A percentile compares a stretch with the other conserved stretches of the same genome.
Conservation (phyloP, 2,888 invertebrate genomes). For the Perizoma affinitatum region DNA sequence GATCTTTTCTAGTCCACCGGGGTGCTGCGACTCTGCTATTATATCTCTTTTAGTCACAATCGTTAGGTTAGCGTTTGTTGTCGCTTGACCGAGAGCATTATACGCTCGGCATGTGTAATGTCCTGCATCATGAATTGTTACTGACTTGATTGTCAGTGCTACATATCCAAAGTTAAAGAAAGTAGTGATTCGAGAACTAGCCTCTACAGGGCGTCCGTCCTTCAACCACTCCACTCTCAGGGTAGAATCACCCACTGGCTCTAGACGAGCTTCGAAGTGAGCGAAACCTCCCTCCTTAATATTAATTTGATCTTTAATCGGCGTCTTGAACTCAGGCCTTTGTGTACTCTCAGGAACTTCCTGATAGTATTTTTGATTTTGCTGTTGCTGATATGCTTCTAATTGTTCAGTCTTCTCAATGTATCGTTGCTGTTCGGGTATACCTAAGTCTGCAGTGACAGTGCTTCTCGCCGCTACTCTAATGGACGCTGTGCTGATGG, state of each 20-base stretch:
- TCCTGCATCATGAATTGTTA: constrained; percentile 95
- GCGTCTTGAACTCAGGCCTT: constrained; percentile 94
- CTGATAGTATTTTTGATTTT: constrained; percentile 91
- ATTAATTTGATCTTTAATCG: constrained; percentile 93
- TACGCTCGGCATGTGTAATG: constrained; percentile 94
- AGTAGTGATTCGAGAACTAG: constrained; percentile 95
- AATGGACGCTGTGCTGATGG: constrained; percentile 92
- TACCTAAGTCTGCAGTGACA: constrained; percentile 93
- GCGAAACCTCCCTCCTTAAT: constrained; percentile 96
- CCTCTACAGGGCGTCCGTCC: constrained; percentile 95
- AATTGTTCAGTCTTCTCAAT: constrained; percentile 96
- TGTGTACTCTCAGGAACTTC: constrained; percentile 91
- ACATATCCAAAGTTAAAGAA: constrained; percentile 98
- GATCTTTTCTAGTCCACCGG: constrained; percentile 95
- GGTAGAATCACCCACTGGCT: constrained; percentile 95
- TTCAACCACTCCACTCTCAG: constrained; percentile 96
- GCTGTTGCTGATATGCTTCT: constrained; percentile 93
- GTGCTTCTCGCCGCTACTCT: constrained; percentile 91
- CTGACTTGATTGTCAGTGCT: constrained; percentile 95
- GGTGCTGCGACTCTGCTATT: constrained; percentile 95
- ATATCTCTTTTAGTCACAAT: constrained; percentile 94
- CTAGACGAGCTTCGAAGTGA: constrained; percentile 97
- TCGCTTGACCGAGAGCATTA: constrained; percentile 93
- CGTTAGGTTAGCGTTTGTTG: constrained; percentile 91
- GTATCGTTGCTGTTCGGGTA: constrained; percentile 95